Percentiles rank a stretch among this genome's conserved stretches.
phyloP scores from a whole-genome alignment of 2,888 invertebrate species.

The Erannis defoliaria region DNA sequence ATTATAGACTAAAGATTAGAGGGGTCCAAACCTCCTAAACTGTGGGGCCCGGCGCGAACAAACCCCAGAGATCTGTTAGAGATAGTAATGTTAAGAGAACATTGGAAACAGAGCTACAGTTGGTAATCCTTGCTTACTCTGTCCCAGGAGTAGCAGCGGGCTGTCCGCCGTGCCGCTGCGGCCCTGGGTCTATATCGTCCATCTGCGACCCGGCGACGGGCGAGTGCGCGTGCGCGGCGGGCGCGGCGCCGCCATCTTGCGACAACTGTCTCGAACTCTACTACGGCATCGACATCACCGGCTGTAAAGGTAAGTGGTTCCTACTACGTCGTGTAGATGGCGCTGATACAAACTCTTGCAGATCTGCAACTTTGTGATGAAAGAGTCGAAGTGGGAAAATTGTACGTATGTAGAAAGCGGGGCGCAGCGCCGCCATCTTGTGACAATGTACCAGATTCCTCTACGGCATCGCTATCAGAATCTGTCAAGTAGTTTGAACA shows the following conservation, averaged over 20 bases:
- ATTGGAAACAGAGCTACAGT: background rate
- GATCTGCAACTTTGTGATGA: too few relatives aligned
- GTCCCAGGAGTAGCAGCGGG: slow-evolving; percentile 89
- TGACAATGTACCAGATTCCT: too few relatives aligned
- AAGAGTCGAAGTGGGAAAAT: too few relatives aligned
- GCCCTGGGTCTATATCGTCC: slow-evolving; percentile 88
- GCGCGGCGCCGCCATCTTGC: slow-evolving; percentile 93
- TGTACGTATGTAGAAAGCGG: too few relatives aligned
- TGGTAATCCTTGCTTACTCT: background rate
- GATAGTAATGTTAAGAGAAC: too few relatives aligned
- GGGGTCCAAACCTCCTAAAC: too few relatives aligned
- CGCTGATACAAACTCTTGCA: slow-evolving; percentile 16
- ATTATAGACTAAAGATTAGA: too few relatives aligned
- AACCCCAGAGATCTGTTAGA: too few relatives aligned
- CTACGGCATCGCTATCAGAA: background rate
- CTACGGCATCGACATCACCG: slow-evolving; percentile 89
- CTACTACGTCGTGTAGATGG: slow-evolving; percentile 31
- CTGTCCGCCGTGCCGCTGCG: slow-evolving; percentile 94
- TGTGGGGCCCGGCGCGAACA: too few relatives aligned
- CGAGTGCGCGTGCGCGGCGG: slow-evolving; percentile 91
- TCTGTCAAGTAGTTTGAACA: background rate
- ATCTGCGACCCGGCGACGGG: slow-evolving; percentile 92
- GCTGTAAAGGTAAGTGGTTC: slow-evolving; percentile 89
- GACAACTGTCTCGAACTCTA: slow-evolving; percentile 90
- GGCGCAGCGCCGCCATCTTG: too few relatives aligned